A percentile compares a stretch with the other conserved stretches of the same genome.
These are phyloP conservation scores for Drosophila prostipennis DNA, from an alignment of 2,888 invertebrate species.

Conservation along the genomic window DNA sequence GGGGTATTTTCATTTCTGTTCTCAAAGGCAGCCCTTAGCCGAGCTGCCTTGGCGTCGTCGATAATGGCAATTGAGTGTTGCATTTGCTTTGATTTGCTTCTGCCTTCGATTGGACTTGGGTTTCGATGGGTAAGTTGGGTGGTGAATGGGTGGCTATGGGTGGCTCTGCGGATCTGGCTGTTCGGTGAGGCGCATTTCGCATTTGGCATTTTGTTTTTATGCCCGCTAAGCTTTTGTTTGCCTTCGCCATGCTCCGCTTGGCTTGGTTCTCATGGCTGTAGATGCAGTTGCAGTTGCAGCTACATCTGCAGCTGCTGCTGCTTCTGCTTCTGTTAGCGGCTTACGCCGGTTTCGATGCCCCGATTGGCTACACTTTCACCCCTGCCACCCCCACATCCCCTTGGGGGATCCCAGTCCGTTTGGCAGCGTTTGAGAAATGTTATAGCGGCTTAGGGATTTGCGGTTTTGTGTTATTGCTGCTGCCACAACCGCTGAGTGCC, in stretches of 20 bases:
- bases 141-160: too few species aligned
- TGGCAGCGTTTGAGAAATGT: slow-evolving; percentile 73
- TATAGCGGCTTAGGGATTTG: slow-evolving; percentile 78
- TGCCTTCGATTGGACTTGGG: slow-evolving; percentile 23
- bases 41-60: slow-evolving; percentile 50
- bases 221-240: slow-evolving; percentile 74
- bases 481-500: slow-evolving; percentile 44
- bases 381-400: neutral
- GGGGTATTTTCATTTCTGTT: slow-evolving; percentile 31
- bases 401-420: slow-evolving; percentile 3
- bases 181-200: slow-evolving; percentile 38
- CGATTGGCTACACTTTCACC: slow-evolving; percentile 13
- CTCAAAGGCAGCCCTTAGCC: slow-evolving; percentile 18
- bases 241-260: slow-evolving; percentile 47
- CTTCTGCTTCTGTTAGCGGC: slow-evolving; percentile 65
- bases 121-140: neutral
- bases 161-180: neutral
- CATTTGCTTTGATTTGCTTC: slow-evolving; percentile 77
- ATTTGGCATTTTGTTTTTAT: slow-evolving; percentile 50
- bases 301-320: slow-evolving; percentile 43
- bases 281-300: slow-evolving; percentile 19
- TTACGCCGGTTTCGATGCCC: slow-evolving; percentile 58
- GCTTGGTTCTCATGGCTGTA: slow-evolving; percentile 35
- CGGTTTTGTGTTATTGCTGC: slow-evolving; percentile 70
- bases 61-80: slow-evolving; percentile 78